Evolutionary conservation across 92 coral and sea anemone genomes (phyloP).

Genomic region (Epizoanthus scotinus): DNA sequence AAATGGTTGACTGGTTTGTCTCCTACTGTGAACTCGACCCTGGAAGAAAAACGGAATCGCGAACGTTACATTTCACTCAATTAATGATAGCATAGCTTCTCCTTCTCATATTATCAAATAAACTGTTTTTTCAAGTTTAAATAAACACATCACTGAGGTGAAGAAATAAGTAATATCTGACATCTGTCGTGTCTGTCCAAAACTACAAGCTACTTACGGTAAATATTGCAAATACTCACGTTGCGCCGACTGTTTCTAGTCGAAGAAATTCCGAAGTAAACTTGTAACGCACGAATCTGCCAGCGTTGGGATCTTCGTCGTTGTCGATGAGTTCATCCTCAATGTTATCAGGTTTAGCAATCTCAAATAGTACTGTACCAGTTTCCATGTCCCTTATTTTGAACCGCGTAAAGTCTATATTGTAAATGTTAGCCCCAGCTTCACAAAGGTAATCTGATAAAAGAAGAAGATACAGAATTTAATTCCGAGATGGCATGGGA

Average conservation of each 20-base stretch:
- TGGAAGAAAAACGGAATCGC: constrained; percentile 32
- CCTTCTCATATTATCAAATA: background rate
- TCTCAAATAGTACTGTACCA: constrained; percentile 88
- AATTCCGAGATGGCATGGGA: constrained; percentile 18
- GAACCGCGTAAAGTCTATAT: constrained; percentile 96
- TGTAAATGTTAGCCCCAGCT: constrained; percentile 87
- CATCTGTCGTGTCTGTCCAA: constrained; percentile 1
- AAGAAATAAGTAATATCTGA: constrained; percentile 1
- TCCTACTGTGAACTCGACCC: constrained; percentile 97
- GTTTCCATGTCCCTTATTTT: constrained; percentile 97
- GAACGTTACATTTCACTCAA: background rate
- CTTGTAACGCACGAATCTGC: constrained; percentile 97
- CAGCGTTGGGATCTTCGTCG: constrained; percentile 98
- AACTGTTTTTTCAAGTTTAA: constrained; percentile 13
- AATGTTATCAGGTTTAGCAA: constrained; percentile 95
- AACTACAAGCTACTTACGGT: background rate
- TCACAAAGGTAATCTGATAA: constrained; percentile 91
- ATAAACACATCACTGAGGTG: constrained; percentile 10
- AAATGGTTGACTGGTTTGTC: constrained; percentile 92
- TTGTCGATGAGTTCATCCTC: constrained; percentile 81
- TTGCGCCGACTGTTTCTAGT: constrained; percentile 93
- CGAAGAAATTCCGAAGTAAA: constrained; percentile 90
- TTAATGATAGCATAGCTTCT: background rate
- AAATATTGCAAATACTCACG: constrained; percentile 72
- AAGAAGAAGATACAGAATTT: constrained; percentile 8